Conservation (phyloP, 2,113 vertebrate genomes). For the Apodemus sylvaticus region DNA sequence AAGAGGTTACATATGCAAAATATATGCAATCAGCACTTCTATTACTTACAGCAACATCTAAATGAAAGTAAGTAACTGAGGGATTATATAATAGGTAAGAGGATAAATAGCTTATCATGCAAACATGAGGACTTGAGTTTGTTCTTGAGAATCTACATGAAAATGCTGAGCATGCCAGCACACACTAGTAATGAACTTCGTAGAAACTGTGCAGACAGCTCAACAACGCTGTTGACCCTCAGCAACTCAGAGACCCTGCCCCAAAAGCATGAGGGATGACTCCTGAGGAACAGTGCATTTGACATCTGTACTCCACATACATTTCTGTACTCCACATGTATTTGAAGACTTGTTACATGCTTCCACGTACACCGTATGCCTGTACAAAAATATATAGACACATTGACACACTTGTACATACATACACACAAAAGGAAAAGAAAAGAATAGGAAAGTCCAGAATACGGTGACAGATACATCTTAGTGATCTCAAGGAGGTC, state of each 20-base stretch:
- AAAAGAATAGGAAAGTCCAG: not conserved
- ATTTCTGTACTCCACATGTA: not conserved
- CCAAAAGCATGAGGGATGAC: not conserved
- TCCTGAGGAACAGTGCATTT: not conserved
- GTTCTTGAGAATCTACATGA: not conserved
- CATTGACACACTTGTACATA: not conserved
- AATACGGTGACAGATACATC: not conserved
- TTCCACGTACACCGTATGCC: not conserved
- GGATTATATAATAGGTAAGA: not conserved
- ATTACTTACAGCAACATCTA: not conserved
- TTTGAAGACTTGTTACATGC: not conserved
- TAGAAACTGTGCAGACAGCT: not conserved
- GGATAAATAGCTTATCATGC: not conserved
- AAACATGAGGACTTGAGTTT: not conserved
- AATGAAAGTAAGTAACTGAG: not conserved
- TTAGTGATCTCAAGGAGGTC: not conserved
- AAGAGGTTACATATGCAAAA: not conserved
- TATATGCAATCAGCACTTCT: not conserved
- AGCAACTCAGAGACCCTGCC: not conserved
- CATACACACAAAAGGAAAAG: not conserved
- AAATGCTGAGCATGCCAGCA: not conserved
- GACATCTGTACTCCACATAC: not conserved
- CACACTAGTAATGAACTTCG: not conserved
- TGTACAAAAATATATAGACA: not conserved
- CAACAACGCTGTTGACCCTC: not conserved